Evolutionary conservation across 2,113 vertebrate species (phyloP).

Genomic region (Isichthys henryi): DNA sequence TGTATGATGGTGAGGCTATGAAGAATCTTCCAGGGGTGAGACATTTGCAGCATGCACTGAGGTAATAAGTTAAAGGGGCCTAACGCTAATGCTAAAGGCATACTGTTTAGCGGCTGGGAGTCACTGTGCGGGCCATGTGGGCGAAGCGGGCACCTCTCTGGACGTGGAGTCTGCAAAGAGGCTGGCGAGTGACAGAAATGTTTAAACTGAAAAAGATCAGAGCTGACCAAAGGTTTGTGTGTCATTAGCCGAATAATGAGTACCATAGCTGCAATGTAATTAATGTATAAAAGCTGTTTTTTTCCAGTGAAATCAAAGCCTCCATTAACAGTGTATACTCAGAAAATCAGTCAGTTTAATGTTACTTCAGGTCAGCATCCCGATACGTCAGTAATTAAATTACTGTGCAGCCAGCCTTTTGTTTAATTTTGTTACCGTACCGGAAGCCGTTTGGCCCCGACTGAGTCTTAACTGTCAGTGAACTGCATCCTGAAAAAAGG

Average conservation of each 20-base stretch:
- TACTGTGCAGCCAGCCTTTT: slow-evolving; percentile 12
- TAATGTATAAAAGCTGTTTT: not conserved
- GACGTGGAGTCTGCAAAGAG: not conserved
- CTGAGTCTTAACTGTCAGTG: slow-evolving; percentile 14
- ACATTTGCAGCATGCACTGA: not conserved
- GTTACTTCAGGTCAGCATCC: slow-evolving; percentile 20
- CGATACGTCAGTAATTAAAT: slow-evolving; percentile 22
- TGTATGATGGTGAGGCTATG: not conserved
- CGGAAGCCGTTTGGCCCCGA: slow-evolving; percentile 6
- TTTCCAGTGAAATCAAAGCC: not conserved
- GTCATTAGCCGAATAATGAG: not conserved
- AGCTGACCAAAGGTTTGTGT: not conserved
- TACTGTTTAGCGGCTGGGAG: not conserved
- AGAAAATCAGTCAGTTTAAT: slow-evolving; percentile 26
- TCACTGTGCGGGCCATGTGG: not conserved
- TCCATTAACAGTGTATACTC: slow-evolving; percentile 18
- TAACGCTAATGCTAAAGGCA: not conserved
- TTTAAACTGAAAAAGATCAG: not conserved
- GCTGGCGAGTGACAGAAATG: not conserved
- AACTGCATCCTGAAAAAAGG: slow-evolving; percentile 18
- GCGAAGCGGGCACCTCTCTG: not conserved
- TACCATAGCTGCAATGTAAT: not conserved
- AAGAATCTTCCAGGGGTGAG: not conserved
- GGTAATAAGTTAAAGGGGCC: not conserved
- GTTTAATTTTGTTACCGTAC: slow-evolving; percentile 6